Evolutionary conservation across 2,797 vertebrate species (phyloP).

Genomic region (Sorex maritimensis): DNA sequence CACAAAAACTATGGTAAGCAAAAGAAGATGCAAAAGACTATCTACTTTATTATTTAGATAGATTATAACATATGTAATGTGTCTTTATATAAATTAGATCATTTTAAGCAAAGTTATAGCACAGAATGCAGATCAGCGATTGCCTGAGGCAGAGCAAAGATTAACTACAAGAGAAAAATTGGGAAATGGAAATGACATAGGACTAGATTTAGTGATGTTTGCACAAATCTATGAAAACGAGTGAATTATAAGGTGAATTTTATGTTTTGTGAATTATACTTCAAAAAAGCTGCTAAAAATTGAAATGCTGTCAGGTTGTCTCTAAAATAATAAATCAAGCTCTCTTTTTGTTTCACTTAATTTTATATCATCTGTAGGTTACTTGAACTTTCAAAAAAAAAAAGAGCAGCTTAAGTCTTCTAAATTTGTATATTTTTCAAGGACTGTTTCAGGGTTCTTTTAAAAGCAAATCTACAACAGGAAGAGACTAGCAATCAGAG

Average conservation of each 20-base stretch:
- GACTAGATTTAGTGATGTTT: background rate
- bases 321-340: conserved; percentile 18
- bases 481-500: background rate
- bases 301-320: background rate
- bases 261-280: background rate
- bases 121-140: background rate
- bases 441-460: background rate
- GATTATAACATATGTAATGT: background rate
- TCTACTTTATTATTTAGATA: background rate
- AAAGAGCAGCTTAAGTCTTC: background rate
- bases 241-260: background rate
- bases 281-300: conserved; percentile 37
- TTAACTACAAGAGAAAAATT: background rate
- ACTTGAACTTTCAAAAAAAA: conserved; percentile 11
- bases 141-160: background rate
- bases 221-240: conserved; percentile 19
- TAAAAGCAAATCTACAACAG: background rate
- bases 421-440: conserved; percentile 11
- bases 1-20: background rate
- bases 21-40: background rate
- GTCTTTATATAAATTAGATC: background rate
- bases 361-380: background rate
- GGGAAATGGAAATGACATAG: background rate
- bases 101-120: background rate
- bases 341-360: background rate